Conservation (phyloP, 1,140 invertebrate species). For the Drosophila tsacasi region DNA sequence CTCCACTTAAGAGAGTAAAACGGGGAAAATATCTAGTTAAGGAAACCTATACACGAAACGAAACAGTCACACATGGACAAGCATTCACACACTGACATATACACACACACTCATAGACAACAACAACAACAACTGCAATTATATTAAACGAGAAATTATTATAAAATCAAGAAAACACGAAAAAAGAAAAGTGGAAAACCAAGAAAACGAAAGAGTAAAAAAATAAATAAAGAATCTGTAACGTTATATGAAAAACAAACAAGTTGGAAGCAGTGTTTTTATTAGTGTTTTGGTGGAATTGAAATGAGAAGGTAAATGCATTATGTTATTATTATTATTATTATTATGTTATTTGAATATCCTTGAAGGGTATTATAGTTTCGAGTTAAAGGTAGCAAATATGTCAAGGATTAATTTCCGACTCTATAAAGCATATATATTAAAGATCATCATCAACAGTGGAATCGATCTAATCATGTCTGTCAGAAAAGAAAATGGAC, state of each 20-base stretch:
- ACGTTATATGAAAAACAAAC: constrained; percentile 83
- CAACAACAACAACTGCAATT: constrained; percentile 73
- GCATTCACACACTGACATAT: constrained; percentile 39
- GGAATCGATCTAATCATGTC: no score
- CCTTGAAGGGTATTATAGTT: background rate
- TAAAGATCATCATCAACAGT: no score
- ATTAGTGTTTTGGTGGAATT: background rate
- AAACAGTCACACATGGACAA: constrained; percentile 28
- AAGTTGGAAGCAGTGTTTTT: constrained; percentile 25
- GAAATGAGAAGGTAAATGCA: background rate
- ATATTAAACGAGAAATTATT: constrained; percentile 80
- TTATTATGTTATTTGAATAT: no score
- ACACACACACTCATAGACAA: constrained; percentile 50
- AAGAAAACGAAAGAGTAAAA: constrained; percentile 55
- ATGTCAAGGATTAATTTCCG: background rate
- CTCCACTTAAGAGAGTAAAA: constrained; percentile 17
- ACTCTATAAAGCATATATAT: background rate
- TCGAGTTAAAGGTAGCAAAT: no score
- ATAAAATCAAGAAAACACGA: constrained; percentile 74
- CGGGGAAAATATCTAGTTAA: constrained; percentile 69
- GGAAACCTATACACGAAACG: constrained; percentile 61
- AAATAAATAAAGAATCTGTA: constrained; percentile 84
- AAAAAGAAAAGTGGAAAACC: constrained; percentile 64
- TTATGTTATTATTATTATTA: no score
- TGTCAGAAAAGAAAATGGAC: no score